These are phyloP conservation scores for Cuculus canorus DNA, from an alignment of 2,797 vertebrate species.

Conservation along the genomic window DNA sequence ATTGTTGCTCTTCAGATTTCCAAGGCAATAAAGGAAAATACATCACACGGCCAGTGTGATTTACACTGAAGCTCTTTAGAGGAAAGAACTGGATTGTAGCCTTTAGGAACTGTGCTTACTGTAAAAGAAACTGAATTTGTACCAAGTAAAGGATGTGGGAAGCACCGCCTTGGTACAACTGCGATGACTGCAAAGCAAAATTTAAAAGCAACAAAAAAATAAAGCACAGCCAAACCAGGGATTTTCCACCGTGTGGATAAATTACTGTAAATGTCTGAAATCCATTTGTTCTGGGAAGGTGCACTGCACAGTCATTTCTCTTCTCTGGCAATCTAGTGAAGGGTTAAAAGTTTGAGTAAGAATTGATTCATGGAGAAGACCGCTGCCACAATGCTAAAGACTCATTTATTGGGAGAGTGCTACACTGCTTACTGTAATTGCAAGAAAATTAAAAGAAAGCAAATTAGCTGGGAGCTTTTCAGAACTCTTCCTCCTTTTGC, in stretches of 20 bases:
- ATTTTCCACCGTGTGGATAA: constrained; percentile 32
- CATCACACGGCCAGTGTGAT: constrained; percentile 20
- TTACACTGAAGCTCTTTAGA: constrained; percentile 40
- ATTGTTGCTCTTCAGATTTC: constrained; percentile 40
- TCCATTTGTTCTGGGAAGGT: constrained; percentile 28
- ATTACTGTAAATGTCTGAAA: constrained; percentile 43
- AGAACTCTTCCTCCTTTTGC: constrained; percentile 67
- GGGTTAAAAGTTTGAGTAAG: constrained; percentile 31
- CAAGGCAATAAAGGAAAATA: constrained; percentile 38
- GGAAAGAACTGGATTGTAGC: constrained; percentile 59
- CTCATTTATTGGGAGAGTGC: constrained; percentile 55
- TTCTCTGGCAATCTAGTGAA: background rate
- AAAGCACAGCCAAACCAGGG: constrained; percentile 1
- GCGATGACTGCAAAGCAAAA: constrained; percentile 39
- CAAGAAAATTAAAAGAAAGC: constrained; percentile 72
- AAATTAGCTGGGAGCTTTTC: constrained; percentile 67
- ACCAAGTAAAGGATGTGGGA: constrained; percentile 65
- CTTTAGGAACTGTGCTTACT: constrained; percentile 62
- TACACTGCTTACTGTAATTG: constrained; percentile 63
- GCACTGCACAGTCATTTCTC: background rate
- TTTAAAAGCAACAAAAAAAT: background rate
- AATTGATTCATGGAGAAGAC: background rate
- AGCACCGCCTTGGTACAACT: constrained; percentile 43
- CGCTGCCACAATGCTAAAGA: constrained; percentile 41
- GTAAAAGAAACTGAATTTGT: constrained; percentile 64